These are phyloP conservation scores for Drosophila pseudoobscura DNA, from an alignment of 1,140 invertebrate species.

Conservation along the genomic window DNA sequence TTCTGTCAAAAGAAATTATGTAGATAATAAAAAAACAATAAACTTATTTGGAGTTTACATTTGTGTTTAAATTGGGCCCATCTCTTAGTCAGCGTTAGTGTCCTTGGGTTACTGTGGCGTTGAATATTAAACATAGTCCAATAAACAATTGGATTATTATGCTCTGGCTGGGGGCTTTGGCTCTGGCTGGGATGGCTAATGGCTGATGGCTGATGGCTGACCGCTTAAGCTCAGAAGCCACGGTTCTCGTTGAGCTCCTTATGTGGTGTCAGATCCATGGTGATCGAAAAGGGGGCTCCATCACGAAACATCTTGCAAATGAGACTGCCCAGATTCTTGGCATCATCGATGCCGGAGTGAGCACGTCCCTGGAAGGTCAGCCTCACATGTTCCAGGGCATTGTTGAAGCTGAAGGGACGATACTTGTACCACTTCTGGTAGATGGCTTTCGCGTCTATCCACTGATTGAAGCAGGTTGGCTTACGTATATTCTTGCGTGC, in stretches of 20 bases:
- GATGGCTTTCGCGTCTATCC: conserved; percentile 83
- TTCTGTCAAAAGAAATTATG: not conserved
- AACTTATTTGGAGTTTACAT: too few species aligned
- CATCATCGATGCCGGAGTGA: conserved; percentile 87
- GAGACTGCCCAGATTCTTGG: conserved; percentile 86
- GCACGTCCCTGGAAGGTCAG: conserved; percentile 86
- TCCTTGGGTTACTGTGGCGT: too few species aligned
- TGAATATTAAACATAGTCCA: too few species aligned
- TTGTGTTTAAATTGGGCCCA: too few species aligned
- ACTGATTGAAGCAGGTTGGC: conserved; percentile 82
- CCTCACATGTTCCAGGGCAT: conserved; percentile 85
- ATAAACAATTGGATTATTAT: too few species aligned
- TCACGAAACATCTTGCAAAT: conserved; percentile 85
- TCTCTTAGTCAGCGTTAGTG: too few species aligned
- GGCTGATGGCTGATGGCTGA: too few species aligned
- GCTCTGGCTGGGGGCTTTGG: too few species aligned
- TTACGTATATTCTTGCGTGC: conserved; percentile 82
- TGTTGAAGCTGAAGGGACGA: conserved; percentile 83
- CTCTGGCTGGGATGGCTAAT: conserved; percentile 14
- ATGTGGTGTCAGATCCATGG: conserved; percentile 82
- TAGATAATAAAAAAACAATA: conserved; percentile 10
- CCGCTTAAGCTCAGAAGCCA: conserved; percentile 54
- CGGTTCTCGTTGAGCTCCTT: conserved; percentile 76
- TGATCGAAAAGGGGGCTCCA: conserved; percentile 84
- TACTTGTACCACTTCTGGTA: conserved; percentile 83